Evolutionary conservation across 1,140 invertebrate genomes (phyloP).

Genomic region (Aphaenogaster rudis): DNA sequence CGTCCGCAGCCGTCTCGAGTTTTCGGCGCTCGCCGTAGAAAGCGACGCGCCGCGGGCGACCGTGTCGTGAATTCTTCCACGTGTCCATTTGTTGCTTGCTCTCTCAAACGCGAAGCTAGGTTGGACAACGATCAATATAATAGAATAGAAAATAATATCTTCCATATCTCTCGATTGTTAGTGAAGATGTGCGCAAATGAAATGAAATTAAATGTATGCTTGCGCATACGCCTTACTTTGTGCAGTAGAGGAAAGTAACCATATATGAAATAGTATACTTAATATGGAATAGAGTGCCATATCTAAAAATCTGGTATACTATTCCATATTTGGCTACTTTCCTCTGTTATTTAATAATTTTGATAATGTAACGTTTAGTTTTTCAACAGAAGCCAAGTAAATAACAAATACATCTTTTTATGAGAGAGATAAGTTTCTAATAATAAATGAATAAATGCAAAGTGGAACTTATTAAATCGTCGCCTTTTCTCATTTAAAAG

Average conservation of each 20-base stretch:
- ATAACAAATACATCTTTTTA: background rate
- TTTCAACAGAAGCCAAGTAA: background rate
- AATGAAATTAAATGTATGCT: background rate
- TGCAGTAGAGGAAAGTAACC: background rate
- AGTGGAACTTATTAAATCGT: background rate
- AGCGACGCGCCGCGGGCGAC: constrained; percentile 17
- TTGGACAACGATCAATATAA: background rate
- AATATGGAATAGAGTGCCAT: no score
- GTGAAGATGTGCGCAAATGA: background rate
- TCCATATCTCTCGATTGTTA: background rate
- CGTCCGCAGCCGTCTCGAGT: background rate
- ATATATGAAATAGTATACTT: no score
- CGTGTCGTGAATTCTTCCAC: constrained; percentile 35
- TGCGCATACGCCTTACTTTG: background rate
- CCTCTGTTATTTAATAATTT: background rate
- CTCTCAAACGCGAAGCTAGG: background rate
- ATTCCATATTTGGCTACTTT: no score
- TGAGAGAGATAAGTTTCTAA: background rate
- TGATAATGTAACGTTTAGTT: background rate
- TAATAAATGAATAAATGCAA: constrained; percentile 14
- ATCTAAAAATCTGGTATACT: no score
- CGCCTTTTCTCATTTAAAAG: background rate
- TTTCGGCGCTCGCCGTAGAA: constrained; percentile 50
- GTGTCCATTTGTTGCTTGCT: background rate
- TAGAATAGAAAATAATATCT: background rate